A percentile compares a stretch with the other conserved stretches of the same genome.
Evolutionary conservation across 92 coral and sea anemone genomes (phyloP).

Genomic region (Micromussa lordhowensis): DNA sequence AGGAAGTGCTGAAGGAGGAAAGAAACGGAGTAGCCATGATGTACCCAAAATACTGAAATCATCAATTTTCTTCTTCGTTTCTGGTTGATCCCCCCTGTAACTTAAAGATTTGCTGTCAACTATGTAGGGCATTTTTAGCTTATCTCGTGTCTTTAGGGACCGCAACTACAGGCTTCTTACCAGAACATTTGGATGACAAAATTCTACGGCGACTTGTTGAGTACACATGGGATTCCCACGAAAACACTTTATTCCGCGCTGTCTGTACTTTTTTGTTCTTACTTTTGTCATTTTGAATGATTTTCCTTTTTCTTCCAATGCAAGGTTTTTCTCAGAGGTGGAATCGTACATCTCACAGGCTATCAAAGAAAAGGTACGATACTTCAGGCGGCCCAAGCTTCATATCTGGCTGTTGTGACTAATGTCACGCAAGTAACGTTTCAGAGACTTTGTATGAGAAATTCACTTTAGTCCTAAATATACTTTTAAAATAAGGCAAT

Average conservation of each 20-base stretch:
- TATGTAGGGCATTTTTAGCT: no score
- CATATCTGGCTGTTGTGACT: no score
- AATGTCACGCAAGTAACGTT: no score
- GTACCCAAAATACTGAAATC: not conserved
- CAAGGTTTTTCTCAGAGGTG: constrained; percentile 87
- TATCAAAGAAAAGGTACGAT: constrained; percentile 86
- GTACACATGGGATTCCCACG: no score
- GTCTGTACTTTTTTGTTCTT: not conserved
- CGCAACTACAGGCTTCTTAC: not conserved
- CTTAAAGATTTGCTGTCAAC: no score
- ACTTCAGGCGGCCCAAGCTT: not conserved
- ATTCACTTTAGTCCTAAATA: no score
- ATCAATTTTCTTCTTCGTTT: not conserved
- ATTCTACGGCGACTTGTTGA: not conserved
- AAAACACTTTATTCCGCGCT: no score
- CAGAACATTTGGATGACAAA: not conserved
- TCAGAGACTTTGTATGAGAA: no score
- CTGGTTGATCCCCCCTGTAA: no score
- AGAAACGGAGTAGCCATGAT: not conserved
- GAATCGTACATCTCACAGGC: constrained; percentile 82
- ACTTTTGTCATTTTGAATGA: not conserved
- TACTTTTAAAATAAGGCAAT: no score
- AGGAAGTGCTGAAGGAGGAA: not conserved
- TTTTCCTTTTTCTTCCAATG: not conserved
- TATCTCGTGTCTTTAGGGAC: no score